Conservation (phyloP, 2,888 invertebrate species). For the Drosophila greeni region DNA sequence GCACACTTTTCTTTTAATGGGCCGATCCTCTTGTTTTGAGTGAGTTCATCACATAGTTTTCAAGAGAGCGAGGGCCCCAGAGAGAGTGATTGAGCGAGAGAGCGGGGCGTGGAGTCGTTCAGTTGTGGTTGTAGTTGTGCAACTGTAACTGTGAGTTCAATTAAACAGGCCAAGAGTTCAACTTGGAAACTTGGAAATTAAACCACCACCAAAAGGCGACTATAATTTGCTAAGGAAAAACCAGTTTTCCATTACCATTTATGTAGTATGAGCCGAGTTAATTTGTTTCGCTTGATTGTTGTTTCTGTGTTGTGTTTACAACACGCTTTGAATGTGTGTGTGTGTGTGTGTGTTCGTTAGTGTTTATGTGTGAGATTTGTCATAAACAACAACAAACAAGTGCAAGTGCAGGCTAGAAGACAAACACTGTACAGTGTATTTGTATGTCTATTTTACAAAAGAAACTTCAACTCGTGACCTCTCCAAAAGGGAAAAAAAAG, state of each 20-base stretch:
- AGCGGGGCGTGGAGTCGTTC: conserved; percentile 32
- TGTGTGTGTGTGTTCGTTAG: neutral
- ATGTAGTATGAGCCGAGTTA: conserved; percentile 17
- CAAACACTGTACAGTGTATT: neutral
- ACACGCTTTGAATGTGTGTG: neutral
- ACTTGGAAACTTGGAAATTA: conserved; percentile 46
- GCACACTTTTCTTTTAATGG: conserved; percentile 21
- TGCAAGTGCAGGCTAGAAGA: conserved; percentile 23
- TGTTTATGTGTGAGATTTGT: conserved; percentile 18
- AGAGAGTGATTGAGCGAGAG: conserved; percentile 15
- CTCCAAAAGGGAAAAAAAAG: conserved; percentile 32
- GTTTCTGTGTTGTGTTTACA: conserved; percentile 37
- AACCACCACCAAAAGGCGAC: conserved; percentile 52
- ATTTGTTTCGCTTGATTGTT: conserved; percentile 42
- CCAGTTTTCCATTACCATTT: conserved; percentile 36
- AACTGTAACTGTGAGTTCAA: conserved; percentile 47
- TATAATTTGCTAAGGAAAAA: conserved; percentile 24
- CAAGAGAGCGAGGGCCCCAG: neutral
- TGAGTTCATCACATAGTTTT: conserved; percentile 37
- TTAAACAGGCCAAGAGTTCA: conserved; percentile 47
- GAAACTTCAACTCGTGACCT: conserved; percentile 65
- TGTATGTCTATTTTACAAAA: conserved; percentile 15
- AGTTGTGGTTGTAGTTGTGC: conserved; percentile 34
- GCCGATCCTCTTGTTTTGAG: conserved; percentile 35
- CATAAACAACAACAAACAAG: conserved; percentile 36